A percentile compares a stretch with the other conserved stretches of the same genome.
phyloP scores from a whole-genome alignment of 2,797 vertebrate species.

The Anabacerthia variegaticeps region DNA sequence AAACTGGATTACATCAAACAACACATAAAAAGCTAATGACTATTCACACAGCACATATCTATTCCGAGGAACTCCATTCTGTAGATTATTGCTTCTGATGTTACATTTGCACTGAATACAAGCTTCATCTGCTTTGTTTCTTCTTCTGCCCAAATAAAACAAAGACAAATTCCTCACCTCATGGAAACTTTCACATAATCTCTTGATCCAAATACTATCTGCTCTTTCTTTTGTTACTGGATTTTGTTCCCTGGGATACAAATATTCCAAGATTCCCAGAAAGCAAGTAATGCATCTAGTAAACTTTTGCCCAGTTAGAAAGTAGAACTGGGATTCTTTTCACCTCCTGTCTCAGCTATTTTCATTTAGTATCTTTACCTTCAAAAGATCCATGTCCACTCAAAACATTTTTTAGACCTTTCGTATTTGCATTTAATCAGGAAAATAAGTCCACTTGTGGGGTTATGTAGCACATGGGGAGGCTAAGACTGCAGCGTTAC shows the following conservation, averaged over 20 bases:
- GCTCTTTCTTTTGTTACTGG: neutral
- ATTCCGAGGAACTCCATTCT: neutral
- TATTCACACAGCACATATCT: neutral
- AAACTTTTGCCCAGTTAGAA: neutral
- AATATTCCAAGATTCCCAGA: neutral
- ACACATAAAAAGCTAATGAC: neutral
- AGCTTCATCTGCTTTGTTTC: neutral
- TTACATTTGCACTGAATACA: neutral
- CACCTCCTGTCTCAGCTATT: neutral
- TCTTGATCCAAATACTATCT: neutral
- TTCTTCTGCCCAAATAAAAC: neutral
- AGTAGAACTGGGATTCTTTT: neutral
- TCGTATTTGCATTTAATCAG: neutral
- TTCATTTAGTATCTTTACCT: neutral
- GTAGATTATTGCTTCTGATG: neutral
- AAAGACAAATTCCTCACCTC: neutral
- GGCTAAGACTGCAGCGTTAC: neutral
- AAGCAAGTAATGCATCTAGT: neutral
- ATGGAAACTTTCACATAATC: neutral
- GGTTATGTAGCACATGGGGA: neutral
- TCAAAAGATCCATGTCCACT: neutral
- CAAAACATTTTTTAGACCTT: neutral
- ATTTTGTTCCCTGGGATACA: neutral
- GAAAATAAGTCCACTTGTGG: neutral
- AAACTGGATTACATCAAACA: neutral